Evolutionary conservation across 2,888 invertebrate genomes (phyloP).

Genomic region (Caenorhabditis afra): DNA sequence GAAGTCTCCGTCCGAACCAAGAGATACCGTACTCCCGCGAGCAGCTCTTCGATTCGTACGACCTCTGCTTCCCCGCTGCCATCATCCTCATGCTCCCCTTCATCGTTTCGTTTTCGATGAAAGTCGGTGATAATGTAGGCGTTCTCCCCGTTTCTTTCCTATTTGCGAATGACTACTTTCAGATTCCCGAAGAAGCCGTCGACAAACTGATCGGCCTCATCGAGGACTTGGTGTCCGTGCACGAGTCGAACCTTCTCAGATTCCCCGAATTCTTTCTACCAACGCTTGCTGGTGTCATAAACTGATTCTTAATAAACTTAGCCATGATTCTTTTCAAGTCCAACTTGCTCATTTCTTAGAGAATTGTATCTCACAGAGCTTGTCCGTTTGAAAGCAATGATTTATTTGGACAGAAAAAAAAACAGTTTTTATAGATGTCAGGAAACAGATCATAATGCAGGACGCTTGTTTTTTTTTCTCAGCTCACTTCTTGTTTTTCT

Average conservation of each 20-base stretch:
- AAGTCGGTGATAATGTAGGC: conserved; percentile 32
- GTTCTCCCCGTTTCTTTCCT: background rate
- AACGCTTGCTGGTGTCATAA: background rate
- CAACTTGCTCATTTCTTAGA: background rate
- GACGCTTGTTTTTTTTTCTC: no score
- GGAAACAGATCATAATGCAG: background rate
- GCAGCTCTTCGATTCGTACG: conserved; percentile 34
- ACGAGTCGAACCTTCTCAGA: conserved; percentile 20
- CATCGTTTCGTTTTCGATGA: conserved; percentile 39
- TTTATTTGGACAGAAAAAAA: background rate
- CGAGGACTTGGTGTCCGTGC: conserved; percentile 30
- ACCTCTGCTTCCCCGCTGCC: conserved; percentile 43
- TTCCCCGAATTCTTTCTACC: conserved; percentile 27
- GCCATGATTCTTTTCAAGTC: conserved; percentile 10
- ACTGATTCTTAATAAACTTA: conserved; percentile 7
- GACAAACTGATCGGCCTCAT: conserved; percentile 38
- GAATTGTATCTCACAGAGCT: no score
- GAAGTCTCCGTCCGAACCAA: background rate
- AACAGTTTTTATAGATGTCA: no score
- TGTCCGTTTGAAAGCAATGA: no score
- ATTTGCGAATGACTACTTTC: background rate
- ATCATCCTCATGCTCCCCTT: conserved; percentile 48
- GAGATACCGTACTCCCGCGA: conserved; percentile 27
- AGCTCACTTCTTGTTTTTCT: background rate
- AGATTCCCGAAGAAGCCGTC: conserved; percentile 19